Evolutionary conservation across 2,888 invertebrate species (phyloP).

Genomic region (Hypomecis punctinalis): DNA sequence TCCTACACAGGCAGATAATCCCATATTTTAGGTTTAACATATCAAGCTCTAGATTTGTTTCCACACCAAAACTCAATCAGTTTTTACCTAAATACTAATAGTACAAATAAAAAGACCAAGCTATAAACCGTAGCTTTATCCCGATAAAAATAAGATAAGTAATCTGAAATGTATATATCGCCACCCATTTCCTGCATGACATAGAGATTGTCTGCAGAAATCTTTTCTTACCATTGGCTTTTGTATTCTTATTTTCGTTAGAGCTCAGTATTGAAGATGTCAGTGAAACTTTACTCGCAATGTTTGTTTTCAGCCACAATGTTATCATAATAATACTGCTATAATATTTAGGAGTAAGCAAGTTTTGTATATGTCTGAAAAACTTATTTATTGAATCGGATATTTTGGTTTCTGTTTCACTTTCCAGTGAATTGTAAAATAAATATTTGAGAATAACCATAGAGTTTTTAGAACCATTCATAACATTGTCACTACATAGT

Average conservation of each 20-base stretch:
- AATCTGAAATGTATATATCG: conserved; percentile 25
- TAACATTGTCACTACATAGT: too few species aligned
- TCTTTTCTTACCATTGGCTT: conserved; percentile 19
- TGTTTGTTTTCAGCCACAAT: not conserved
- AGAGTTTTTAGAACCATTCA: too few species aligned
- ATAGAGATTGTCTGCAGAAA: conserved; percentile 21
- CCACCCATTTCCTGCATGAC: conserved; percentile 27
- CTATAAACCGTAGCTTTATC: conserved; percentile 16
- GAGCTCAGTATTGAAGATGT: conserved; percentile 3
- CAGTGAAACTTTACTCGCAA: conserved; percentile 5
- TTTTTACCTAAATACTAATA: not conserved
- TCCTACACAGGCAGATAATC: too few species aligned
- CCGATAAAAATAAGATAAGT: conserved; percentile 15
- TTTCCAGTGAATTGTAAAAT: too few species aligned
- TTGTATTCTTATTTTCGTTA: conserved; percentile 22
- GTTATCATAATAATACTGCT: not conserved
- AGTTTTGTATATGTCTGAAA: too few species aligned
- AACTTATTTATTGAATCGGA: too few species aligned
- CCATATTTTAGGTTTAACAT: too few species aligned
- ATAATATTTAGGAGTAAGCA: too few species aligned
- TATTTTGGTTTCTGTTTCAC: too few species aligned
- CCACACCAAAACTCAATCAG: not conserved
- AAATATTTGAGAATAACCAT: too few species aligned
- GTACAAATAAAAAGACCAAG: conserved; percentile 6
- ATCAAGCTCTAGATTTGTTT: not conserved